Percentiles rank a stretch among this genome's conserved stretches.
phyloP scores from a whole-genome alignment of 2,797 vertebrate genomes.

The Anomalospiza imberbis region DNA sequence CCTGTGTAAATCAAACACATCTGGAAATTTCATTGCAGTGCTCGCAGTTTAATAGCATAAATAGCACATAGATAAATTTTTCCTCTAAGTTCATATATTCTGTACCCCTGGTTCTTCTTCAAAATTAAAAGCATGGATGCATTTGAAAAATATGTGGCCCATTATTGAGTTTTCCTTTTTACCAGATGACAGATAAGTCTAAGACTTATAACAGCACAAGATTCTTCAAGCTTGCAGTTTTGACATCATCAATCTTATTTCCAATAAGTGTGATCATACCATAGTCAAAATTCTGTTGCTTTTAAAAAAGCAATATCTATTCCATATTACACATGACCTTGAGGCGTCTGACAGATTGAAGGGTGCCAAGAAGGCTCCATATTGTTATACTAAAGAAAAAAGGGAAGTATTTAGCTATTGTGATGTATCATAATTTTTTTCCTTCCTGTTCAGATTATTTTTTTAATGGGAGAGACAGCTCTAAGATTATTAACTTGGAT shows the following conservation, averaged over 20 bases:
- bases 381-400: background rate
- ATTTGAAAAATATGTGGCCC: background rate
- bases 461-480: background rate
- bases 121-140: background rate
- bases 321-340: background rate
- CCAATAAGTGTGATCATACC: background rate
- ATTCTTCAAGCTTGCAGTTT: background rate
- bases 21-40: background rate
- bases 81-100: background rate
- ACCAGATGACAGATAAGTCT: background rate
- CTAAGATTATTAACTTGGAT: background rate
- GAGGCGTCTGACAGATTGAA: background rate
- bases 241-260: background rate
- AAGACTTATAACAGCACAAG: background rate
- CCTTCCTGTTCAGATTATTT: background rate
- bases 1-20: background rate
- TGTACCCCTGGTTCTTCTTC: background rate
- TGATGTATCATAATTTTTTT: background rate
- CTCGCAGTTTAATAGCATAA: fast-evolving
- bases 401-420: background rate
- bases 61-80: background rate
- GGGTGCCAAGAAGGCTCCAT: background rate
- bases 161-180: background rate
- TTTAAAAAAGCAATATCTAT: background rate
- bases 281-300: background rate